Evolutionary conservation across 1,140 invertebrate genomes (phyloP).

Genomic region (Hyposmocoma kahamanoa): DNA sequence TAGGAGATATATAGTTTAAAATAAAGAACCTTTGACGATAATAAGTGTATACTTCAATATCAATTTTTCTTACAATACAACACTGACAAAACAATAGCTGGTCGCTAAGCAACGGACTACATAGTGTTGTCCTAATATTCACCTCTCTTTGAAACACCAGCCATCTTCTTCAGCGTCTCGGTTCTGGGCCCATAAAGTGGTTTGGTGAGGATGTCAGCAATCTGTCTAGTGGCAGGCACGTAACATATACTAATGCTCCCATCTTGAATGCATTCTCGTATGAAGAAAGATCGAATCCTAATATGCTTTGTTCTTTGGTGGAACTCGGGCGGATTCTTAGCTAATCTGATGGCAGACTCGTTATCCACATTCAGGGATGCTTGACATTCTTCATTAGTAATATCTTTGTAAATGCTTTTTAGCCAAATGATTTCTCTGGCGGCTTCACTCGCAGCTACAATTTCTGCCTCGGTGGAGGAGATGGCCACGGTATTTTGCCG

Average conservation of each 20-base stretch:
- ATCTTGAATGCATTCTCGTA: conserved; percentile 17
- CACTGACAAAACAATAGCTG: too few species aligned
- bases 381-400: not conserved
- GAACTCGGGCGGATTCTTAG: conserved; percentile 20
- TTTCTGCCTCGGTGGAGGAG: conserved; percentile 30
- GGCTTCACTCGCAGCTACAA: conserved; percentile 33
- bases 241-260: conserved; percentile 20
- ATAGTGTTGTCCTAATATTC: too few species aligned
- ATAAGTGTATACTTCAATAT: too few species aligned
- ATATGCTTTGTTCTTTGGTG: conserved; percentile 26
- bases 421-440: conserved; percentile 31
- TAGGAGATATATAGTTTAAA: too few species aligned
- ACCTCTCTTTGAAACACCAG: too few species aligned
- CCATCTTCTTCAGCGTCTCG: too few species aligned
- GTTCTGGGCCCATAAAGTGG: too few species aligned
- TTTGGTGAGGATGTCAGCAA: conserved; percentile 33
- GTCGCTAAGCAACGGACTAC: too few species aligned
- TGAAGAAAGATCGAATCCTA: conserved; percentile 26
- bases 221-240: conserved; percentile 24
- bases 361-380: conserved; percentile 19
- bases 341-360: conserved; percentile 17
- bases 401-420: conserved; percentile 13
- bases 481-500: conserved; percentile 35
- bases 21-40: too few species aligned
- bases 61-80: too few species aligned